Evolutionary conservation across 2,113 vertebrate genomes (phyloP).

Genomic region (Gallinago undulata): DNA sequence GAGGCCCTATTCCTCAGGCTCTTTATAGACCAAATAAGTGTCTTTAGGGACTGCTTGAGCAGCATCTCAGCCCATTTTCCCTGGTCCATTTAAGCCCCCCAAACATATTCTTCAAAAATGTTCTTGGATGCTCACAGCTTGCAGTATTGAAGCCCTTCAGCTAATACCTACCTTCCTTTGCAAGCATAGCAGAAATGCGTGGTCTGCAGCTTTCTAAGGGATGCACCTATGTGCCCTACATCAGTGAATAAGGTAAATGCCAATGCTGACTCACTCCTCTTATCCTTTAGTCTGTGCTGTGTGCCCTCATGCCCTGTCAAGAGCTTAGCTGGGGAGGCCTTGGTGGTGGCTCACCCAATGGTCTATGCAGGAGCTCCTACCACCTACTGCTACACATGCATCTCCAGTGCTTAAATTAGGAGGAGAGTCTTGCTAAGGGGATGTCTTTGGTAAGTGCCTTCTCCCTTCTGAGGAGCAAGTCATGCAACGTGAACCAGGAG

Average conservation of each 20-base stretch:
- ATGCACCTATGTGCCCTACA: not conserved
- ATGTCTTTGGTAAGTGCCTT: not conserved
- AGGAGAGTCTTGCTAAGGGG: not conserved
- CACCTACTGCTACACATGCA: fast-evolving
- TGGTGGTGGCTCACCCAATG: not conserved
- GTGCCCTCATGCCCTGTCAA: not conserved
- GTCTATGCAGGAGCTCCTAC: not conserved
- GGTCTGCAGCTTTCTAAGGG: not conserved
- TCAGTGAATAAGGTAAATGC: not conserved
- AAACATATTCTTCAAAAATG: not conserved
- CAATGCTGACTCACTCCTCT: not conserved
- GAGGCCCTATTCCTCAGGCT: not conserved
- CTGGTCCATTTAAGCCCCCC: not conserved
- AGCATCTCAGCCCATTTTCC: not conserved
- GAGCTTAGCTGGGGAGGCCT: not conserved
- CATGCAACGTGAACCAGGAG: not conserved
- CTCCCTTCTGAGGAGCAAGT: not conserved
- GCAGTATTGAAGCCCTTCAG: not conserved
- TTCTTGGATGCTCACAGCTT: not conserved
- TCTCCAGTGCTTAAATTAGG: not conserved
- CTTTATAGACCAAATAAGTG: not conserved
- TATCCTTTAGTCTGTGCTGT: fast-evolving
- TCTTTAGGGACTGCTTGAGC: not conserved
- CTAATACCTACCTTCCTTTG: not conserved
- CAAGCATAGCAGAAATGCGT: fast-evolving